Conservation (phyloP, 2,888 invertebrate genomes). For the Mechanitis messenoides region DNA sequence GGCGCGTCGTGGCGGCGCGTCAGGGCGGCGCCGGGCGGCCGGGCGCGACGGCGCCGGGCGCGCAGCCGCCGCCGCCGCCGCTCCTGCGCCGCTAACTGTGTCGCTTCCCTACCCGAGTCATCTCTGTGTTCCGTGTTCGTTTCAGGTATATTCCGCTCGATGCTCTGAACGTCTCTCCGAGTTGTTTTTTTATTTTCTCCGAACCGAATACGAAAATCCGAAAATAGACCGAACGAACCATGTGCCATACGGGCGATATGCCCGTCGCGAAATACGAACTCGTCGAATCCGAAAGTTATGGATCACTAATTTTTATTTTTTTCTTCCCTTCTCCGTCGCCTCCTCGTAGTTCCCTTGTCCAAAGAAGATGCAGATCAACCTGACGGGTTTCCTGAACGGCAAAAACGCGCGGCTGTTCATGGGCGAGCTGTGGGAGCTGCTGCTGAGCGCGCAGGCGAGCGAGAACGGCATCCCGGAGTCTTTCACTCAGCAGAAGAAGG, state of each 20-base stretch:
- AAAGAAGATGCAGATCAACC: slow-evolving; percentile 99
- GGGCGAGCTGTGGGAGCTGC: slow-evolving; percentile 96
- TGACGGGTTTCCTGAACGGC: slow-evolving; percentile 99
- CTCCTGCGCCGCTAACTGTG: slow-evolving; percentile 29
- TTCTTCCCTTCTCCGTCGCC: slow-evolving; percentile 65
- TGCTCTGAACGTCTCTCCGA: slow-evolving; percentile 58
- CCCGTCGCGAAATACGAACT: no score
- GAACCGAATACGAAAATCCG: slow-evolving; percentile 14
- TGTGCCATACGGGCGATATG: not conserved
- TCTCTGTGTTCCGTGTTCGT: slow-evolving; percentile 37
- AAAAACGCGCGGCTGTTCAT: slow-evolving; percentile 98
- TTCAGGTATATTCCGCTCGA: slow-evolving; percentile 18
- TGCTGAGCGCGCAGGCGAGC: slow-evolving; percentile 96
- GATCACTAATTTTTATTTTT: slow-evolving; percentile 47
- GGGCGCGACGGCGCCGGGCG: slow-evolving; percentile 33
- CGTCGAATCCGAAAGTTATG: no score
- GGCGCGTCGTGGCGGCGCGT: slow-evolving; percentile 27
- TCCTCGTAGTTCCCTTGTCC: slow-evolving; percentile 92
- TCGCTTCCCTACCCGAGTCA: slow-evolving; percentile 71
- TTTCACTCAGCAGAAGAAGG: slow-evolving; percentile 96
- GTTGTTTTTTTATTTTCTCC: slow-evolving; percentile 34
- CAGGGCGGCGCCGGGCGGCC: slow-evolving; percentile 35
- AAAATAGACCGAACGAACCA: not conserved
- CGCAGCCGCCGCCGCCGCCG: slow-evolving; percentile 26
- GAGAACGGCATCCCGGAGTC: slow-evolving; percentile 96